These are phyloP conservation scores for Drosophila trichaetosa DNA, from an alignment of 2,888 invertebrate genomes.

Conservation along the genomic window DNA sequence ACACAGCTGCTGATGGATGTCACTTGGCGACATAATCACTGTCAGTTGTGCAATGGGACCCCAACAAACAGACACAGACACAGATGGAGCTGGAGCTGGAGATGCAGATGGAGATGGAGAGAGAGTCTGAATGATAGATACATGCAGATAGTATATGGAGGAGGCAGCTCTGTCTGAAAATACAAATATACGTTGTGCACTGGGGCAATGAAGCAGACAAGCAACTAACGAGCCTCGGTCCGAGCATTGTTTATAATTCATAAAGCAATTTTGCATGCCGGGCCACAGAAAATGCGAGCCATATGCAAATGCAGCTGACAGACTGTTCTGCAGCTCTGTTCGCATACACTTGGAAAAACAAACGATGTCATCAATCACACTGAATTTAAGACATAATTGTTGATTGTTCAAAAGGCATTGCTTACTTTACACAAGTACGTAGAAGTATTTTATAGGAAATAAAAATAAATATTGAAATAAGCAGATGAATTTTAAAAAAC, in stretches of 20 bases:
- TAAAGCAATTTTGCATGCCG: conserved; percentile 70
- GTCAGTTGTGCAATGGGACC: conserved; percentile 65
- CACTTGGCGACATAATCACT: conserved; percentile 75
- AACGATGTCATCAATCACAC: background rate
- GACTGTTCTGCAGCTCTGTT: conserved; percentile 23
- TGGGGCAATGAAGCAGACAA: conserved; percentile 48
- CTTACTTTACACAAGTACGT: background rate
- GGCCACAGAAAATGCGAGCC: conserved; percentile 51
- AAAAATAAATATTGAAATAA: background rate
- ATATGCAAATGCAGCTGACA: conserved; percentile 71
- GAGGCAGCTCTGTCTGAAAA: conserved; percentile 29
- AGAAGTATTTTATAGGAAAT: background rate
- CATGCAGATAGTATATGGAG: background rate
- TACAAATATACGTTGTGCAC: conserved; percentile 39
- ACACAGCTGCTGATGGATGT: conserved; percentile 72
- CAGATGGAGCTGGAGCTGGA: background rate
- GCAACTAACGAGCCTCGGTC: conserved; percentile 63
- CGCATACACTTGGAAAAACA: background rate
- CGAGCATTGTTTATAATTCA: conserved; percentile 72
- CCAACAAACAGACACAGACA: conserved; percentile 22
- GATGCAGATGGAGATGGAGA: background rate
- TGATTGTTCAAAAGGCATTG: background rate
- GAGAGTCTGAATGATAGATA: background rate
- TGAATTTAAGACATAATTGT: background rate
- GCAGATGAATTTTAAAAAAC: background rate